Evolutionary conservation across 2,888 invertebrate species (phyloP), one percentile per base, ranked within the genome.

Genomic region (Ametastegia equiseti): DNA sequence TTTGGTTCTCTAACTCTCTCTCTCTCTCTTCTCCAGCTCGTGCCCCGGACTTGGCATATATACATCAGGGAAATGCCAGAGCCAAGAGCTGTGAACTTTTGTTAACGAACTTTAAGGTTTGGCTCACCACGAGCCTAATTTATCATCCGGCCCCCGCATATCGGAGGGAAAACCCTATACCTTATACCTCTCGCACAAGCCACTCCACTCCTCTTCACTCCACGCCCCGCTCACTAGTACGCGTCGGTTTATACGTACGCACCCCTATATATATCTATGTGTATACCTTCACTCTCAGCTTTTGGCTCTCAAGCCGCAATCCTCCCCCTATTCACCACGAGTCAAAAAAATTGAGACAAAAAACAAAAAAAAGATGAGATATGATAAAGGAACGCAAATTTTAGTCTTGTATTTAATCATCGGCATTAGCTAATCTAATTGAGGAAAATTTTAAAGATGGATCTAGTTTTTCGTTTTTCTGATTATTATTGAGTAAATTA

Each of bases 41-140:
- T 11, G 19, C 6, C 9, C 23, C 11, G 11, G 54, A n/a, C n/a
- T n/a, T 1, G 9, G 54, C 54, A 11, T 9, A 13, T 67, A 67
- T 65, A 67, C 65, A 67, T 67, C 65, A 39, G 36, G 65, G n/a
- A 67, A 67, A 67, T 67, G 65, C 65, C 65, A 67, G 54, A 75
- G 54, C 54, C 50, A 75, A 75, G 50, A 54, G 54, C 36, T 54
- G 75, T 54, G 75, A 75, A 75, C 75, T 75, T 75, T 75, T 36
- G 75, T 54, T 75, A 75, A 75, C 75, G 75, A 75, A 75, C 75
- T 75, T 75, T 75, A 75, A 75, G 75, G 75, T 36, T 54, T 75
- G 75, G 54, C 75, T 75, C 75, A 54, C 75, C 54, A 54, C 33
- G 19, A 50, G 36, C 75, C 50, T 54, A 45, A 75, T 75, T 75